phyloP scores from a whole-genome alignment of 2,113 vertebrate species.

The Carassius carassius region DNA sequence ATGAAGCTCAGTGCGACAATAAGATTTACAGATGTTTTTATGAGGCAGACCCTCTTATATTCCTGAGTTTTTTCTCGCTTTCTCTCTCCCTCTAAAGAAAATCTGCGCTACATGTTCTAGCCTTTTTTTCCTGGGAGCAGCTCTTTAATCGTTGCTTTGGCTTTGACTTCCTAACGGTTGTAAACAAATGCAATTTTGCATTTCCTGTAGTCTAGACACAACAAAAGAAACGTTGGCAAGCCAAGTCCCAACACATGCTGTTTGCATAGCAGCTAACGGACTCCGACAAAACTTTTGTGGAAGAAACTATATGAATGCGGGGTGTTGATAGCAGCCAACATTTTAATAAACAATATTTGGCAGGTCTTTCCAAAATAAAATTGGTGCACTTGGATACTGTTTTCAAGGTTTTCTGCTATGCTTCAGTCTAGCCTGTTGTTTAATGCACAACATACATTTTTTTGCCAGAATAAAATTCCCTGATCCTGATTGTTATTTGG shows the following conservation, averaged over 20 bases:
- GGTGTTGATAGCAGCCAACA: background rate
- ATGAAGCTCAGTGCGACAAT: slow-evolving; percentile 11
- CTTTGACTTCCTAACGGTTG: slow-evolving; percentile 64
- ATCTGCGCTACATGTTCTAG: slow-evolving; percentile 45
- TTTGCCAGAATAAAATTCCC: background rate
- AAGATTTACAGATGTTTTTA: slow-evolving; percentile 51
- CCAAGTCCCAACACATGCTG: slow-evolving; percentile 53
- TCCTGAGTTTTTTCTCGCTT: slow-evolving; percentile 44
- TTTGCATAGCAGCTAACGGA: slow-evolving; percentile 41
- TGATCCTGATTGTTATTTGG: background rate
- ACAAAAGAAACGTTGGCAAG: slow-evolving; percentile 47
- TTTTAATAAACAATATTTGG: background rate
- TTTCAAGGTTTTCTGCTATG: background rate
- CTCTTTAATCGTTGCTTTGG: slow-evolving; percentile 56
- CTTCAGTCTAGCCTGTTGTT: background rate
- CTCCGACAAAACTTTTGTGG: slow-evolving; percentile 22
- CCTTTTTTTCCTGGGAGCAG: slow-evolving; percentile 58
- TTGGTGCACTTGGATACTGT: background rate
- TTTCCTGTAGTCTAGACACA: slow-evolving; percentile 78
- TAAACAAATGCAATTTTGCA: slow-evolving; percentile 72
- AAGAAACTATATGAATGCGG: background rate
- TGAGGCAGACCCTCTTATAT: slow-evolving; percentile 52
- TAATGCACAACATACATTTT: background rate
- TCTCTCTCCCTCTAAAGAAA: slow-evolving; percentile 27
- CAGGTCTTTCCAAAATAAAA: background rate